Evolutionary conservation across 2,797 vertebrate species (phyloP).

Genomic region (Paramormyrops hopkinsi): DNA sequence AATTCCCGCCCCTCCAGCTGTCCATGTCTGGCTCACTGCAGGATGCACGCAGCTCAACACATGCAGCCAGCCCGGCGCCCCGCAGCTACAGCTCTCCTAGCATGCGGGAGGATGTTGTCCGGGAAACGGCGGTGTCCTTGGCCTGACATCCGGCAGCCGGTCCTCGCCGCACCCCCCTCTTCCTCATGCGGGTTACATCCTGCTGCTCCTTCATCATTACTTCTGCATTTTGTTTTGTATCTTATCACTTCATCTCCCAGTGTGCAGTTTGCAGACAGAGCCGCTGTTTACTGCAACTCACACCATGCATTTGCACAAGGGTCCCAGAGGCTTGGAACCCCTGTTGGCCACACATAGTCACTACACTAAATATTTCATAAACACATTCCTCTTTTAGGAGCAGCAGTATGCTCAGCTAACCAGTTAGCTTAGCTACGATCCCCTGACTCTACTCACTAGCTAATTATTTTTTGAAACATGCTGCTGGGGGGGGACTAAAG

Average conservation of each 20-base stretch:
- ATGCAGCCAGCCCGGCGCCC: background rate
- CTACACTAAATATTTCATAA: background rate
- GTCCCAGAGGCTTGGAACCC: background rate
- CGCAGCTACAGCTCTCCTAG: background rate
- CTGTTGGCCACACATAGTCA: background rate
- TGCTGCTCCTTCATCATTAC: background rate
- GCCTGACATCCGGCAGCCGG: background rate
- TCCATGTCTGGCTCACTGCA: slow-evolving; percentile 11
- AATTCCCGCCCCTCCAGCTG: background rate
- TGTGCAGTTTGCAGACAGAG: slow-evolving; percentile 17
- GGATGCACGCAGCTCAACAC: slow-evolving; percentile 1
- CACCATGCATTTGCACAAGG: background rate
- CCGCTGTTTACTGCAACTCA: background rate
- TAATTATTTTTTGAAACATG: background rate
- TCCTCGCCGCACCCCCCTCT: too few species aligned
- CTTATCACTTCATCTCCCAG: slow-evolving; percentile 33
- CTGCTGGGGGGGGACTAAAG: background rate
- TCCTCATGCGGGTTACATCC: background rate
- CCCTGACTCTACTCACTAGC: background rate
- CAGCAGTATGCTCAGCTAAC: background rate
- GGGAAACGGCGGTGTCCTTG: background rate
- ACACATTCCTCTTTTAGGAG: background rate
- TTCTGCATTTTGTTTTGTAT: slow-evolving; percentile 15
- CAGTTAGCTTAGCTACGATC: background rate
- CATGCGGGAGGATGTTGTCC: background rate